Evolutionary conservation across 2,797 vertebrate genomes (phyloP), one percentile per base, ranked within the genome.

Genomic region (Argentina silus): DNA sequence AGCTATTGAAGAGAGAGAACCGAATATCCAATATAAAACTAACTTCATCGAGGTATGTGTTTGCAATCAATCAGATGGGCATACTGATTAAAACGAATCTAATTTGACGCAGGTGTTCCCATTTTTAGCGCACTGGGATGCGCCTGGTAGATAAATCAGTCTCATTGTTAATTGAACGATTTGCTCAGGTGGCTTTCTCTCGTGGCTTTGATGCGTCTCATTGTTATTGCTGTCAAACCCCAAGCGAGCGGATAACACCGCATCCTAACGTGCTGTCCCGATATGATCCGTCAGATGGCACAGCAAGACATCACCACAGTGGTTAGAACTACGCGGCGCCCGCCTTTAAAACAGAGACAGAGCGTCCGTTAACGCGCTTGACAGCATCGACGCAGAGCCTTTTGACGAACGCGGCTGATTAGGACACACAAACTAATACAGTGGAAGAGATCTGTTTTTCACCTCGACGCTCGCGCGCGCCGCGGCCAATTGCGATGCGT

Each of bases 131-230:
- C 66, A 7, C 9, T 11, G 48, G 48, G 75, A 80, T 76, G 77
- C 36, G 79, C 77, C 43, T 75, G 27, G 47, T 55, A 47, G 42
- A 65, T 21, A 36, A 73, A 57, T 43, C 42, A 19, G 59, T 51
- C 69, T 50, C 59, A 36, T 68, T 59, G 23, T 76, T 87, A 83
- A 88, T 87, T 84, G 81, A 76, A 68, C 73, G 83, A 76, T 81
- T 79, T 81, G 83, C 87, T 87, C 83, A 85, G 87, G 81, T 88
- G 85, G 78, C 75, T 71, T 66, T 56, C 75, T 83, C 78, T 70
- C 77, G 65, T 59, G 51, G 69, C 70, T 65, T 19, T 75, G 70
- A 50, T 15, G 43, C 63, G 57, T 71, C 57, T 55, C 43, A 53
- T 27, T 53, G 59, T 71, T 47, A 57, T 73, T 27, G 44, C 55